Base-by-base conservation (phyloP, 2,888 invertebrate genomes). In the Orgyia antiqua region DNA sequence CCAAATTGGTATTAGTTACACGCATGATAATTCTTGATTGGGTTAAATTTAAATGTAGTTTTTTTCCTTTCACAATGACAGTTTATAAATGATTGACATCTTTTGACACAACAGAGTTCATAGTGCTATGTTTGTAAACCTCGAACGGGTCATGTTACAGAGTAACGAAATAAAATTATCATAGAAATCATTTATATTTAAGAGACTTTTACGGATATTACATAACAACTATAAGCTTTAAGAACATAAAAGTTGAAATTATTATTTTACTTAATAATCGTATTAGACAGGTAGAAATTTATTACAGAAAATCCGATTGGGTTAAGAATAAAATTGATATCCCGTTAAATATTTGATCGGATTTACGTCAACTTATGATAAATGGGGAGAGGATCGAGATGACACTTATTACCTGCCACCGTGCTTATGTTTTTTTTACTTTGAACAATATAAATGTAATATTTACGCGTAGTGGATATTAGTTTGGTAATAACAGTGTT, bases 281-380 rank as follows among this genome's bases (percentile, higher is more conserved):
- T 49, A 66, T 76, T 76, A 71, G 54, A 57, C 51, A 54, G 45
- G 51, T 48, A 45, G 52, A 69, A 65, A 74, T 71, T 71, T 68
- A 69, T 66, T 49, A 59, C 32, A 42, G 37, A 54, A 69, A 69
- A 68, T 67, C 60, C 62, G 62, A 70, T 61, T 55, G 51, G 57
- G 33, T 33, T 47, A 58, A 54, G 56, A 51, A 58, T 57, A 51
- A 64, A 73, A 71, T 65, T 61, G 54, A 55, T 55, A 73, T 65
- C 69, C 76, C 79, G 75, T 83, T 78, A 75, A 82, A 78, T 72
- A 69, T 73, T 72, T 78, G 72, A 79, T 77, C 72, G 79, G 84
- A 77, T 84, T 80, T 78, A 64, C 61, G 84, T 83, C 83, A 71
- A 57, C 51, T 60, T 63, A 64, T 69, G 69, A 78, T 74, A 68